Evolutionary conservation across 2,113 vertebrate species (phyloP).

Genomic region (Empidonax traillii): DNA sequence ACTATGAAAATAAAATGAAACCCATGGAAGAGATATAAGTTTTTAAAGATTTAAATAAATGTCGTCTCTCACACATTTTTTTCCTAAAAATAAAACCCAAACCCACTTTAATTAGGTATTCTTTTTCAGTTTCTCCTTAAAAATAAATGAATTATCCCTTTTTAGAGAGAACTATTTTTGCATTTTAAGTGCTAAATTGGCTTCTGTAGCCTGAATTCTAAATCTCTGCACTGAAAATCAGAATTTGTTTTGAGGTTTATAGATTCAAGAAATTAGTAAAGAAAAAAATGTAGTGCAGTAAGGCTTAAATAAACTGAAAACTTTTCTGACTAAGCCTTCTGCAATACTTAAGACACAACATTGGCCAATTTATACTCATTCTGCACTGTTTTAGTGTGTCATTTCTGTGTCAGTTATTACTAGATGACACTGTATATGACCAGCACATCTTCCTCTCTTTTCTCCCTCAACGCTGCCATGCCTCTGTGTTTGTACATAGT

Average conservation of each 20-base stretch:
- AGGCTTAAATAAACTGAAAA: neutral
- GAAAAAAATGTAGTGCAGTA: neutral
- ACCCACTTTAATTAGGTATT: neutral
- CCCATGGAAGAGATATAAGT: neutral
- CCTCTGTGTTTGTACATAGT: neutral
- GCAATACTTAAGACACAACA: neutral
- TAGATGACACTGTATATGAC: neutral
- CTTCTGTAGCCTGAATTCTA: neutral
- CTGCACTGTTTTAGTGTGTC: neutral
- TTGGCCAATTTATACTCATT: neutral
- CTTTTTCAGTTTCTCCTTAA: neutral
- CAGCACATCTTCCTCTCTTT: neutral
- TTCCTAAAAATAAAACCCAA: neutral
- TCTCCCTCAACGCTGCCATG: neutral
- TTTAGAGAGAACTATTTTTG: slow-evolving; percentile 10
- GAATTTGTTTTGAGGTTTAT: neutral
- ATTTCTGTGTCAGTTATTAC: too few species aligned
- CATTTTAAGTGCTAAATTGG: neutral
- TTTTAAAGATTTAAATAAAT: neutral
- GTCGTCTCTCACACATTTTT: neutral
- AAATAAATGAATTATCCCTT: neutral
- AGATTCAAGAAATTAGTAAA: neutral
- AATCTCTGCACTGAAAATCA: neutral
- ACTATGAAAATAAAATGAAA: neutral
- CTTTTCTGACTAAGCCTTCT: neutral